phyloP scores from a whole-genome alignment of 2,113 vertebrate genomes.

The Cyanoderma ruficeps region DNA sequence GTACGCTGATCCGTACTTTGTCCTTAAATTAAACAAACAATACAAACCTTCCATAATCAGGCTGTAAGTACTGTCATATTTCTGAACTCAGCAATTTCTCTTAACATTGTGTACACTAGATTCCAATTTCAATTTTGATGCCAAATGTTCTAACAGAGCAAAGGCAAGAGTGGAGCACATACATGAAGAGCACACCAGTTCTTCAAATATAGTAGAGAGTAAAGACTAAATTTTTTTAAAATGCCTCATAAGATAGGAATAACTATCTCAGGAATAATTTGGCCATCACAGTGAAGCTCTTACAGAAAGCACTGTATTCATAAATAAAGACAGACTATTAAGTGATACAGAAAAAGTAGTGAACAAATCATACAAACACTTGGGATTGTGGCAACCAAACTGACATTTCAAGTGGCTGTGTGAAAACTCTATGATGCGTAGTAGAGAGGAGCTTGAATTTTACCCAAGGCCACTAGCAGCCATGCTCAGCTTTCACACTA shows the following conservation, averaged over 20 bases:
- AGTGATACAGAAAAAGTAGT: not conserved
- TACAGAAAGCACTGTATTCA: not conserved
- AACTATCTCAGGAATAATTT: not conserved
- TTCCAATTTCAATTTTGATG: not conserved
- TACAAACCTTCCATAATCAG: not conserved
- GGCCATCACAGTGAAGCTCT: not conserved
- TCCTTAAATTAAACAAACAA: not conserved
- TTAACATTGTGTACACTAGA: not conserved
- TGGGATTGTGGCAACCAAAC: not conserved
- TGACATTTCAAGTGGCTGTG: not conserved
- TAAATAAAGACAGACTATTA: not conserved
- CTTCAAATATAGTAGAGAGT: not conserved
- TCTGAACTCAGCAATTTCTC: not conserved
- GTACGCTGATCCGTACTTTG: not conserved
- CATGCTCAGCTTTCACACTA: not conserved
- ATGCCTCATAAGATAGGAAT: not conserved
- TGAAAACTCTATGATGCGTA: not conserved
- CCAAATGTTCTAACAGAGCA: not conserved
- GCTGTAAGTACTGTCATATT: not conserved
- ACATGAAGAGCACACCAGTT: not conserved
- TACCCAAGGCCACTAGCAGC: not conserved
- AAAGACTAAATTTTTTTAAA: not conserved
- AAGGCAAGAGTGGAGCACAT: not conserved
- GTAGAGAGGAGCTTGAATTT: not conserved
- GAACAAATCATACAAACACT: not conserved